Evolutionary conservation across 2,888 invertebrate species (phyloP), one percentile per base, ranked within the genome.

Genomic region (Eupithecia vulgata): DNA sequence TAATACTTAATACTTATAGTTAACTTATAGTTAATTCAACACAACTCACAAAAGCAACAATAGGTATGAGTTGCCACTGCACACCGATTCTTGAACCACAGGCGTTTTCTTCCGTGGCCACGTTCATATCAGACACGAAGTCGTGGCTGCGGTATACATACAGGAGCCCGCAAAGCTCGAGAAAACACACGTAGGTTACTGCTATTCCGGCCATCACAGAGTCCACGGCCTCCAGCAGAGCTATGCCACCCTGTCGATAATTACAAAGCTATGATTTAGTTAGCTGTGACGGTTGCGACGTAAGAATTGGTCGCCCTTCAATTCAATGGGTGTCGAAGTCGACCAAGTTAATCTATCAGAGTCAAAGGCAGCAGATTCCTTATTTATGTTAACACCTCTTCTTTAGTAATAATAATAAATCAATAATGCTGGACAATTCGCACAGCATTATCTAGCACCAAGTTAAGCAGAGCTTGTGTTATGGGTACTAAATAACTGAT

Each of bases 101-200:
- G 7, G 84, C 70, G 78, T 88, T 91, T 0, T 93, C 93, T 73
- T 93, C 94, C 15, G 90, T 92, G 35, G 94, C 88, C 10, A 93
- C 40, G 70, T 90, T 84, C 82, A 93, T 83, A 78, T 94, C 94
- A 1, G 94, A 93, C 12, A 88, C 68, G 78, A 94, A 94, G 81
- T 94, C 94, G 59, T 73, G 82, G 70, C 89, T 85, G 68, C 90
- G 85, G 81, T 93, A 93, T 76, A 92, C 85, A 78, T 86, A 90
- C 70, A 94, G 71, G 64, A 94, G 76, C 40, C 87, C 89, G 21
- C 86, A 76, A 62, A 91, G 78, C 81, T 94, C 91, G 70, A 92
- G 71, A 42, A 88, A 74, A 68, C 90, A 87, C 4, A 93, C 83
- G 25, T 88, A 75, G 4, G 89, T 86, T 81, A 85, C 85, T 13